A percentile compares a stretch with the other conserved stretches of the same genome.
Conservation (phyloP, 2,888 invertebrate genomes). For the Dendrolimus houi region DNA sequence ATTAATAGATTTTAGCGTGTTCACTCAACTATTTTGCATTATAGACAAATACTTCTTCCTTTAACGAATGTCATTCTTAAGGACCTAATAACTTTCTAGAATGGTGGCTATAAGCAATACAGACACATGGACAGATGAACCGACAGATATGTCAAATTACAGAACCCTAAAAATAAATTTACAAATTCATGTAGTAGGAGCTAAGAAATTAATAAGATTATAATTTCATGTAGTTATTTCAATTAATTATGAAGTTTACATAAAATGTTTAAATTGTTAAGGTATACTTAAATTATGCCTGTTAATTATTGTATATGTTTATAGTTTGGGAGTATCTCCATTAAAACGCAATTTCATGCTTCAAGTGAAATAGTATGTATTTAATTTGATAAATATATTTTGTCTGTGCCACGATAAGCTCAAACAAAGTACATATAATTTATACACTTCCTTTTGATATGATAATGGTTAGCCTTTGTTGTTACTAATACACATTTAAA, state of each 20-base stretch:
- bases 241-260: neutral
- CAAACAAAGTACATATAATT: constrained; percentile 48
- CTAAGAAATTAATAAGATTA: too few species aligned
- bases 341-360: constrained; percentile 49
- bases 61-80: too few species aligned
- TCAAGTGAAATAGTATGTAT: constrained; percentile 35
- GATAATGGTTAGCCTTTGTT: constrained; percentile 70
- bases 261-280: neutral
- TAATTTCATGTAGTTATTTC: constrained; percentile 1
- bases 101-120: too few species aligned
- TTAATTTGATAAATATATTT: constrained; percentile 55
- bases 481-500: constrained; percentile 63
- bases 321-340: constrained; percentile 19
- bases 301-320: neutral
- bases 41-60: too few species aligned
- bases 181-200: too few species aligned
- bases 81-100: too few species aligned
- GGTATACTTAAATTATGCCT: neutral
- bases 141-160: too few species aligned
- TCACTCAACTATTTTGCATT: too few species aligned
- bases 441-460: constrained; percentile 66
- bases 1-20: too few species aligned
- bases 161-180: too few species aligned
- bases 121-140: too few species aligned
- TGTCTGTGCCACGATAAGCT: constrained; percentile 52